These are phyloP conservation scores for Zaprionus lachaisei DNA, from an alignment of 1,140 invertebrate genomes.

Conservation along the genomic window DNA sequence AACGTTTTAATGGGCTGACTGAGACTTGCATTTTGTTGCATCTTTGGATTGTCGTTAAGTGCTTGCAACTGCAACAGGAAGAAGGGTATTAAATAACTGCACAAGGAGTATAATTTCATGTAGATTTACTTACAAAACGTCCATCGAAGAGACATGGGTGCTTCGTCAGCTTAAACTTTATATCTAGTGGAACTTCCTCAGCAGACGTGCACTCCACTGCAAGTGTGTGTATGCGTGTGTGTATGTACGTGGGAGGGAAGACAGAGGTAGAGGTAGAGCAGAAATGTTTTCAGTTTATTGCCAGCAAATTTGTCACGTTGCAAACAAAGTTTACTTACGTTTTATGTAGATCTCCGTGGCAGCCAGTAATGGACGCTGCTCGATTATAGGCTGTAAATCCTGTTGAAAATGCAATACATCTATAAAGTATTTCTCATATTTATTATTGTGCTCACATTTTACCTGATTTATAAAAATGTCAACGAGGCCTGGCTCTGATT, in stretches of 20 bases:
- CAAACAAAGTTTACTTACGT: conserved; percentile 54
- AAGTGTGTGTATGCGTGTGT: conserved; percentile 17
- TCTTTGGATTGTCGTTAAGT: conserved; percentile 28
- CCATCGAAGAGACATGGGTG: conserved; percentile 65
- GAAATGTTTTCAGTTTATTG: conserved; percentile 41
- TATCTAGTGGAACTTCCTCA: conserved; percentile 49
- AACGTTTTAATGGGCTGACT: conserved; percentile 33
- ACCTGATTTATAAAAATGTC: conserved; percentile 64
- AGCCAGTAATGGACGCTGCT: conserved; percentile 68
- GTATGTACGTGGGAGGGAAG: background rate
- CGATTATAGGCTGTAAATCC: conserved; percentile 51
- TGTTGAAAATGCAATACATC: background rate
- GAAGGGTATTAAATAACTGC: background rate
- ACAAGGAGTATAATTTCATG: background rate
- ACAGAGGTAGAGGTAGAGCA: background rate
- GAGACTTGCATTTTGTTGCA: conserved; percentile 44
- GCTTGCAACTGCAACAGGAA: conserved; percentile 42
- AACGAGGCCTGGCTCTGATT: conserved; percentile 71
- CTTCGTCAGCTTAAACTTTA: conserved; percentile 63
- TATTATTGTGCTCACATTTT: conserved; percentile 34
- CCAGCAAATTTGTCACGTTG: conserved; percentile 37
- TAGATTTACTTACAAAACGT: conserved; percentile 39
- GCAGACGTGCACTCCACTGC: conserved; percentile 56
- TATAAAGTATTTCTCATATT: conserved; percentile 16
- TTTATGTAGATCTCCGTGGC: conserved; percentile 72